phyloP scores from a whole-genome alignment of 53 echinoderm and acorn worm species.

The Holothuria scabra region DNA sequence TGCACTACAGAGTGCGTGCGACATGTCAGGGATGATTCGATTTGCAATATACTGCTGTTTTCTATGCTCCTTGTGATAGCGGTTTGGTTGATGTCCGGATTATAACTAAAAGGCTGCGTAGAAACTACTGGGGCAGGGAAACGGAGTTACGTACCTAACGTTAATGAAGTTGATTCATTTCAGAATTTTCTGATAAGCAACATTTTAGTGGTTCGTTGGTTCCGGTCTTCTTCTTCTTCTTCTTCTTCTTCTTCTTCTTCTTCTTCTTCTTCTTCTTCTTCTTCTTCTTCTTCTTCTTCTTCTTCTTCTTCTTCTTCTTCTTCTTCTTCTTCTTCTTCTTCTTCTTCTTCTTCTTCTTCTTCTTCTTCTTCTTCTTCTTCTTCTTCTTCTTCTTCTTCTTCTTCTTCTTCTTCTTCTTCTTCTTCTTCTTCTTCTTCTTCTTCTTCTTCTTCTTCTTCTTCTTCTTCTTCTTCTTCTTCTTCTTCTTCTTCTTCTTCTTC shows the following conservation, averaged over 20 bases:
- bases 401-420: slow-evolving; percentile 38
- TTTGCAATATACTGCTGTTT: no score
- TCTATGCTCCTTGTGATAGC: no score
- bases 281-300: slow-evolving; percentile 42
- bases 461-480: slow-evolving; percentile 38
- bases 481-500: slow-evolving; percentile 8
- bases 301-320: slow-evolving; percentile 44
- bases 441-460: slow-evolving; percentile 42
- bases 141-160: no score
- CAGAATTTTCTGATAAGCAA: no score
- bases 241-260: slow-evolving; percentile 40
- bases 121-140: no score
- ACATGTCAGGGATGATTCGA: no score
- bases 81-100: no score
- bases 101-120: no score
- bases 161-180: no score
- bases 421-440: slow-evolving; percentile 44
- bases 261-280: slow-evolving; percentile 44
- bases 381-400: slow-evolving; percentile 44
- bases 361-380: slow-evolving; percentile 42
- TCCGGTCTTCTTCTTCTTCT: slow-evolving; percentile 29
- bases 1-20: no score
- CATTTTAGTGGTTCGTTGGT: no score
- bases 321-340: slow-evolving; percentile 42
- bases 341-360: slow-evolving; percentile 44